Base-by-base conservation (phyloP, 53 echinoderm and acorn worm genomes). In the Echinometra lucunter region DNA sequence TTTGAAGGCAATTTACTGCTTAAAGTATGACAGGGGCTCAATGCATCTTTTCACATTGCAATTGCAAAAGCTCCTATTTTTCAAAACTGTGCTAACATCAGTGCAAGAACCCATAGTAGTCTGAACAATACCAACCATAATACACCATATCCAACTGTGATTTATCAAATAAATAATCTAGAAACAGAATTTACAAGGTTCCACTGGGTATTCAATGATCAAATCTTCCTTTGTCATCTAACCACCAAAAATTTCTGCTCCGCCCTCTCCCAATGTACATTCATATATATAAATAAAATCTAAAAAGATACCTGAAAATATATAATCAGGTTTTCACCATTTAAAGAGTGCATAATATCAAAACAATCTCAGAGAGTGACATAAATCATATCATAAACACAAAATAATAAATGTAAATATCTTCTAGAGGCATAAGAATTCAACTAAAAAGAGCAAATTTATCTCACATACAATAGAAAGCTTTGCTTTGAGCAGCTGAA, bases 401-500 rank as follows among this genome's bases (percentile, higher is more conserved):
- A 58, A 37, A 37, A 89, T 89, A 60, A 2, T 11, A 69, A 82
- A 49, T 55, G 88, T 83, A 47, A 44, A 83, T 83, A 83, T 55
- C n/a, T n/a, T 30, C n/a, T 55, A 56, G 49, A 88, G 88, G 56
- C 88, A 55, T 88, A 28, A 37, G 56, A 88, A 60, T 37, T 60
- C 44, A 58, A 58, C 89, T 58, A 58, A 57, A 89, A 89, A 49
- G 16, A 89, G 89, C 89, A 58, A 58, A 34, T 57, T 58, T n/a
- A 19, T 57, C 60, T 58, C 57, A 58, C 37, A 35, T 37, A 89
- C 38, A 1, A 25, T 16, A 60, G 38, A 57, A 60, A 89, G 60
- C 58, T 60, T 89, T 89, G 58, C 57, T 89, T 58, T 89, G 37
- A 58, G 57, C 89, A 89, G 37, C 57, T 89, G 89, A 89, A 89